A percentile compares a stretch with the other conserved stretches of the same genome.
Conservation (phyloP, 2,888 invertebrate species). For the Clistopyga incitator region DNA sequence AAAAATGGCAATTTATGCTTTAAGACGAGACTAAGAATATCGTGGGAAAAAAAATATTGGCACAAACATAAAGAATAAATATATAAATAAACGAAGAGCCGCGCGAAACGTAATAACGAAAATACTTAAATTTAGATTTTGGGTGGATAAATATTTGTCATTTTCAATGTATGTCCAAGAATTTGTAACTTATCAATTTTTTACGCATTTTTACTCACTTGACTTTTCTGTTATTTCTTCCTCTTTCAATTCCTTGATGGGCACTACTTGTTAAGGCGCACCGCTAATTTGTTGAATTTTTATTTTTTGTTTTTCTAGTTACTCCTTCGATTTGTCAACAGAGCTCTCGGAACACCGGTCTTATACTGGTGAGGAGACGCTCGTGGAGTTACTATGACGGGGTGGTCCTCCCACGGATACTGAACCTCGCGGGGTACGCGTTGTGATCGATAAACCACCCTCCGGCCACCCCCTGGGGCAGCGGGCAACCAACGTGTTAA, state of each 20-base stretch:
- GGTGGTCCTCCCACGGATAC: conserved; percentile 82
- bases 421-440: conserved; percentile 78
- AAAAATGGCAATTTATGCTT: neutral
- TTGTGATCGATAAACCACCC: conserved; percentile 82
- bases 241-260: conserved; percentile 48
- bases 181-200: no score
- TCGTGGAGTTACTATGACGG: conserved; percentile 74
- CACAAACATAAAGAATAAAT: no score
- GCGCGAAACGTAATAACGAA: no score
- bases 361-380: conserved; percentile 27
- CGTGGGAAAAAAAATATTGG: no score
- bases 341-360: conserved; percentile 34
- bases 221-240: conserved; percentile 32
- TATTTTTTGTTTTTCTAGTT: neutral
- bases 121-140: no score
- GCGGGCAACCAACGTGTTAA: conserved; percentile 68
- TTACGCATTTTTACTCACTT: conserved; percentile 47
- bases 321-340: conserved; percentile 24
- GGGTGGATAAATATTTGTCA: no score
- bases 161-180: no score
- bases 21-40: no score
- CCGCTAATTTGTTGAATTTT: conserved; percentile 3
- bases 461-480: conserved; percentile 69
- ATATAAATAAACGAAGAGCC: no score
- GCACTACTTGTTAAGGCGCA: conserved; percentile 51